Conservation (phyloP, 2,797 vertebrate species). For the Sphenodon punctatus region DNA sequence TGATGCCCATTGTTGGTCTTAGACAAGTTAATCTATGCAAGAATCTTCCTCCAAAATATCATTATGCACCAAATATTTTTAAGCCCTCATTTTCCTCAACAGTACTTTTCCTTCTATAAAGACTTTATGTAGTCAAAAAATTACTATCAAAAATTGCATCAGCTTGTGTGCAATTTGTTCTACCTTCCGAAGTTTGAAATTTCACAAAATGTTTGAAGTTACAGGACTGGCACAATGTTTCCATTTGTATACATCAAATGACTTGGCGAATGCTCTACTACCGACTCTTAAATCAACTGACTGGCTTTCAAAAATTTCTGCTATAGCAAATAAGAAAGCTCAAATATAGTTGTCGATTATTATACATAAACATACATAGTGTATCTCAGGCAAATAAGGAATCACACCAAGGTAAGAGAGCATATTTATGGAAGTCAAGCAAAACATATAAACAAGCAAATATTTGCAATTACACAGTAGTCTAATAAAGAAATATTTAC, state of each 20-base stretch:
- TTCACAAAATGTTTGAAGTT: not conserved
- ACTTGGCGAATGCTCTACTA: not conserved
- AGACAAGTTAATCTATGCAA: slow-evolving; percentile 24
- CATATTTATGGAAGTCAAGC: not conserved
- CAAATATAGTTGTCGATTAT: not conserved
- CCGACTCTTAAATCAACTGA: not conserved
- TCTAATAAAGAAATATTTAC: not conserved
- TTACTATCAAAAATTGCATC: accelerated
- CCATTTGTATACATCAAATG: not conserved
- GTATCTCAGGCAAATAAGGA: not conserved
- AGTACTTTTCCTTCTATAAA: not conserved
- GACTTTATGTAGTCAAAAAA: not conserved
- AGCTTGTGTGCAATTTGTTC: not conserved
- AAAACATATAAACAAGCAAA: not conserved
- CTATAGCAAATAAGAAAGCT: not conserved
- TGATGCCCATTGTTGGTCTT: slow-evolving; percentile 41
- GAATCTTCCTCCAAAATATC: not conserved
- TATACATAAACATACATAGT: not conserved
- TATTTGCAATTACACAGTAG: no score
- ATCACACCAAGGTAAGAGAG: not conserved
- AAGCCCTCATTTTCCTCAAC: not conserved
- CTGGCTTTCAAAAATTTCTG: not conserved
- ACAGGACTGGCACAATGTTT: not conserved
- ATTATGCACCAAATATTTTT: not conserved
- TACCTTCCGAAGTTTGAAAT: not conserved